Conservation (phyloP, 2,113 vertebrate genomes). For the Labrus mixtus region DNA sequence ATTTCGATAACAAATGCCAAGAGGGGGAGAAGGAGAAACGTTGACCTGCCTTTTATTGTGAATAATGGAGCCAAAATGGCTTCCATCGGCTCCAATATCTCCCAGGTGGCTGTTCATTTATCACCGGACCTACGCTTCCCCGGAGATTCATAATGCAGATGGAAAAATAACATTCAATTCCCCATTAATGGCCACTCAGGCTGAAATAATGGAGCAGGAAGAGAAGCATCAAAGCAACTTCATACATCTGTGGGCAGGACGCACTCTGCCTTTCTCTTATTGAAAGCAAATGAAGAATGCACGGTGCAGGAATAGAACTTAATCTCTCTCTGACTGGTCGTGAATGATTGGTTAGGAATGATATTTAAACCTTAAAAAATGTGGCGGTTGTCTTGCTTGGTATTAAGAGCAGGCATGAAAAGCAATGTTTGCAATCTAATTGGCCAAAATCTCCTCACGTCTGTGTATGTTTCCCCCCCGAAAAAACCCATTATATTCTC, state of each 20-base stretch:
- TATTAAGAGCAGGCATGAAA: neutral
- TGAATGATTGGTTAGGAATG: neutral
- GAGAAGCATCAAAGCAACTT: slow-evolving; percentile 42
- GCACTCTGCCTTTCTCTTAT: slow-evolving; percentile 37
- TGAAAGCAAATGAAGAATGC: slow-evolving; percentile 18
- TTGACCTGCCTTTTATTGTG: slow-evolving; percentile 75
- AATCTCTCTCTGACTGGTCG: neutral
- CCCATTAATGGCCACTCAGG: slow-evolving; percentile 60
- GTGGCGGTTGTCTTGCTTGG: neutral
- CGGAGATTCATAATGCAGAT: slow-evolving; percentile 58
- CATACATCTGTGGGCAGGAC: slow-evolving; percentile 22
- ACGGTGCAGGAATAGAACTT: neutral
- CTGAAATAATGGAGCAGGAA: slow-evolving; percentile 44
- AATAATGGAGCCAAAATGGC: slow-evolving; percentile 76
- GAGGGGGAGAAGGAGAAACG: slow-evolving; percentile 11
- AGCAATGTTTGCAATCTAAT: slow-evolving; percentile 3
- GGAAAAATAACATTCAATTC: slow-evolving; percentile 47
- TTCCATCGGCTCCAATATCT: slow-evolving; percentile 69
- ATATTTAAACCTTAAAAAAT: neutral
- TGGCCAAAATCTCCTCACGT: neutral
- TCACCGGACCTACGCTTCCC: slow-evolving; percentile 53
- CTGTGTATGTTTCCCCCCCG: neutral
- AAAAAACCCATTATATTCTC: neutral
- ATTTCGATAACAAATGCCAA: no score
- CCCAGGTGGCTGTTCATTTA: slow-evolving; percentile 72